Base-by-base conservation (phyloP, 1,140 invertebrate genomes). In the Limonius californicus region DNA sequence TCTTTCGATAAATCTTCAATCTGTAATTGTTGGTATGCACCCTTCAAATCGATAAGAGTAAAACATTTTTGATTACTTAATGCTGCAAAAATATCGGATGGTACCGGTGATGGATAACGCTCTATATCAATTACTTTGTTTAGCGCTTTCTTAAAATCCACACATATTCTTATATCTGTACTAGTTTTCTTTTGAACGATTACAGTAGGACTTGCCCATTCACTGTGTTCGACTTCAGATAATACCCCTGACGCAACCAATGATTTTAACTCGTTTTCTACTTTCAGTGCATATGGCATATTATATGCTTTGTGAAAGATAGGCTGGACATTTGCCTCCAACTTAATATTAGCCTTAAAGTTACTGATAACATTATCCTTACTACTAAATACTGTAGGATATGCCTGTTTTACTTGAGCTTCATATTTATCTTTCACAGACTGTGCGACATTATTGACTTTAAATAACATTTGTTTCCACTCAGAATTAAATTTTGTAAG, bases 111-210 rank as follows among this genome's bases (percentile, higher is more conserved):
- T 1, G 43, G 15, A 43, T 20, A 57, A 57, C 43, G 56, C 3
- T 57, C 56, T 12, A 1, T 42, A 1, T 57, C 56, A 1, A 43
- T 2, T 2, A n/a, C 15, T 35, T 9, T 42, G 39, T 42, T 57
- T 32, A 57, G 11, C 39, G 35, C 11, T 57, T 57, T 57, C 21
- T 57, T 57, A 19, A 43, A 57, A 43, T 57, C 56, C 19, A 57
- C 56, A 57, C 56, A 57, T 12, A 57, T 43, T 1, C 35, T 1
- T 1, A 43, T 12, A 8, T 57, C 20, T 16, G 14, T 65, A 6
- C 4, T 6, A 64, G 78, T 69, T 54, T 73, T 70, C 64, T 82
- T 84, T 57, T 72, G 69, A 1, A 82, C 78, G 0, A 77, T 62
- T 0, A 82, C 76, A 1, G 43, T 43, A 19, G 56, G 16, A 57